These are phyloP conservation scores for Ophion ellenae DNA, from an alignment of 2,888 invertebrate species.

Conservation along the genomic window DNA sequence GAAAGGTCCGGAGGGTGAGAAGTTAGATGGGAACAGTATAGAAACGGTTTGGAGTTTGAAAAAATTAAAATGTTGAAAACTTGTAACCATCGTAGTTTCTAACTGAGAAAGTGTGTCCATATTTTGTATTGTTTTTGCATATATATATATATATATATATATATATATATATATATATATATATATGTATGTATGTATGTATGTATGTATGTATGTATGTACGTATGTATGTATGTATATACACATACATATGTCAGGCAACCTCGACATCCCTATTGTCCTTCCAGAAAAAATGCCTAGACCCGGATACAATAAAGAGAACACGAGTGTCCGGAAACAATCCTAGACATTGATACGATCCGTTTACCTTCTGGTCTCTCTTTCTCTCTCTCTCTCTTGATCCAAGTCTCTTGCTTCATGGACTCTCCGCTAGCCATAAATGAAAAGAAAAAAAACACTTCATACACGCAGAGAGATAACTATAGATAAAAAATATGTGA, in stretches of 20 bases:
- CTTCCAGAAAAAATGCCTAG: background rate
- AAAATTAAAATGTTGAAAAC: background rate
- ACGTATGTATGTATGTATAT: background rate
- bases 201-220: no score
- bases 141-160: background rate
- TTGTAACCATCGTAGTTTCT: background rate
- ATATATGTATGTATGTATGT: background rate
- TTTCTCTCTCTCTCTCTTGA: slow-evolving; percentile 26
- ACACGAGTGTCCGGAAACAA: background rate
- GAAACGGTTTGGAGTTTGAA: background rate
- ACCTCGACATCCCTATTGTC: background rate
- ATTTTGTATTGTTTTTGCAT: background rate
- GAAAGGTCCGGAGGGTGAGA: background rate
- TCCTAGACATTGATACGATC: background rate
- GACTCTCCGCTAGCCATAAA: background rate
- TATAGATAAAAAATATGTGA: slow-evolving; percentile 2
- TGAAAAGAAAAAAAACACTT: background rate
- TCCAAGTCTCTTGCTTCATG: slow-evolving; percentile 14
- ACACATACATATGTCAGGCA: background rate
- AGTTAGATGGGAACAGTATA: background rate
- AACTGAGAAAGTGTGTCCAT: background rate
- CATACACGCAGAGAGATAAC: slow-evolving; percentile 22
- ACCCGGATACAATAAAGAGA: background rate
- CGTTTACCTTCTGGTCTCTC: background rate
- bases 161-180: background rate